These are phyloP conservation scores for Brenthis ino DNA, from an alignment of 2,888 invertebrate genomes.

Conservation along the genomic window DNA sequence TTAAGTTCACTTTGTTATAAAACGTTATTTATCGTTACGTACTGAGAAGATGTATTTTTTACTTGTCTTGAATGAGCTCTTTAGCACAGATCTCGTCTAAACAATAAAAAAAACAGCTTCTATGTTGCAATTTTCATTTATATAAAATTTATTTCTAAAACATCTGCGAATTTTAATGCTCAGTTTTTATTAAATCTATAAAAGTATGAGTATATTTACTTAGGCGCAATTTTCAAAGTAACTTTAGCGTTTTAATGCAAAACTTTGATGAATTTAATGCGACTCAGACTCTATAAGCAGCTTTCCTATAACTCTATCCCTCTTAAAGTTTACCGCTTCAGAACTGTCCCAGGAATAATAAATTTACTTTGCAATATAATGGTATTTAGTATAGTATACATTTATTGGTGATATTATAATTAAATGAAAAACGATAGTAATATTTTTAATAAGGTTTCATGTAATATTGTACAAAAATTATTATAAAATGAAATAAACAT, in stretches of 20 bases:
- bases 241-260: slow-evolving; percentile 35
- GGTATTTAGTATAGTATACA: not conserved
- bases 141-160: no score
- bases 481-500: no score
- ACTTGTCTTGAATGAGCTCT: no score
- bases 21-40: no score
- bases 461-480: not conserved
- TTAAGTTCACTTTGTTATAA: no score
- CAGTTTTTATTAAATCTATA: not conserved
- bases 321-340: slow-evolving; percentile 34
- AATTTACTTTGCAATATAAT: slow-evolving; percentile 25
- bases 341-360: slow-evolving; percentile 31
- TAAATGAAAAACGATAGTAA: not conserved
- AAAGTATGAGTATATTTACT: slow-evolving; percentile 20
- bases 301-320: slow-evolving; percentile 37
- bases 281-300: slow-evolving; percentile 38
- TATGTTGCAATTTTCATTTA: no score
- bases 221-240: slow-evolving; percentile 30
- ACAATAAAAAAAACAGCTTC: no score
- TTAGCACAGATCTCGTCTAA: no score
- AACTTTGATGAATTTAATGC: slow-evolving; percentile 43
- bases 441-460: not conserved
- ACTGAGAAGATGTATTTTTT: no score
- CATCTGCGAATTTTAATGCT: not conserved
- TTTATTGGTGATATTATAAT: not conserved